phyloP scores from a whole-genome alignment of 2,888 invertebrate genomes.

The Panzeria rudis region DNA sequence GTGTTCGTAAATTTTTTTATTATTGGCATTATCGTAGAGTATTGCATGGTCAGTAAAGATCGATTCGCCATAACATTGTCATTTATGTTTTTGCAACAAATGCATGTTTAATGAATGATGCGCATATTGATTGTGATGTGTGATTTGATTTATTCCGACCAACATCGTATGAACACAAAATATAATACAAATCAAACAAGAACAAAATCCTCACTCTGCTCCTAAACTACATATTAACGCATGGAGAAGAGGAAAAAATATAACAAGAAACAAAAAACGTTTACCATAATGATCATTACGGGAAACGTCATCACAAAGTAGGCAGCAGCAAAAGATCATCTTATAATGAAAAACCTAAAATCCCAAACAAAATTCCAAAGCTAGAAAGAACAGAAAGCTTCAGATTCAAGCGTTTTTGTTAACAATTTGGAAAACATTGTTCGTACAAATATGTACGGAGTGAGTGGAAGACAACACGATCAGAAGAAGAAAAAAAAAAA shows the following conservation, averaged over 20 bases:
- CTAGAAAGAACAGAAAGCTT: constrained; percentile 55
- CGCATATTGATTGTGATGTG: constrained; percentile 75
- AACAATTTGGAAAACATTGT: constrained; percentile 58
- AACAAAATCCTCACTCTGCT: constrained; percentile 66
- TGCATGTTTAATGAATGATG: constrained; percentile 71
- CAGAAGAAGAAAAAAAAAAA: constrained; percentile 37
- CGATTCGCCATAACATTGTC: constrained; percentile 15
- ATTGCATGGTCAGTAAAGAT: background rate
- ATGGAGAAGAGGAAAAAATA: constrained; percentile 26
- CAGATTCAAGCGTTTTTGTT: constrained; percentile 66
- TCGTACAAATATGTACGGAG: constrained; percentile 3
- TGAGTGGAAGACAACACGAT: constrained; percentile 14
- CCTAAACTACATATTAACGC: constrained; percentile 34
- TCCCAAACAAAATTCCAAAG: constrained; percentile 72
- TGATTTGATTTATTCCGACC: constrained; percentile 81
- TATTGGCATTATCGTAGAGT: background rate
- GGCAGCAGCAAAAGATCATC: constrained; percentile 36
- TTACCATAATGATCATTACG: constrained; percentile 60
- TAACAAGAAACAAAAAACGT: constrained; percentile 16
- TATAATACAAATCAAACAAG: constrained; percentile 80
- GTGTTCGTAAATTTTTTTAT: background rate
- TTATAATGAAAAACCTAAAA: constrained; percentile 60
- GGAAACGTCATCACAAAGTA: constrained; percentile 32
- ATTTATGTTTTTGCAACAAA: constrained; percentile 54
- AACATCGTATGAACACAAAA: constrained; percentile 71